Percentiles rank a stretch among this genome's conserved stretches.
phyloP scores from a whole-genome alignment of 2,797 vertebrate genomes.

The Masticophis lateralis region DNA sequence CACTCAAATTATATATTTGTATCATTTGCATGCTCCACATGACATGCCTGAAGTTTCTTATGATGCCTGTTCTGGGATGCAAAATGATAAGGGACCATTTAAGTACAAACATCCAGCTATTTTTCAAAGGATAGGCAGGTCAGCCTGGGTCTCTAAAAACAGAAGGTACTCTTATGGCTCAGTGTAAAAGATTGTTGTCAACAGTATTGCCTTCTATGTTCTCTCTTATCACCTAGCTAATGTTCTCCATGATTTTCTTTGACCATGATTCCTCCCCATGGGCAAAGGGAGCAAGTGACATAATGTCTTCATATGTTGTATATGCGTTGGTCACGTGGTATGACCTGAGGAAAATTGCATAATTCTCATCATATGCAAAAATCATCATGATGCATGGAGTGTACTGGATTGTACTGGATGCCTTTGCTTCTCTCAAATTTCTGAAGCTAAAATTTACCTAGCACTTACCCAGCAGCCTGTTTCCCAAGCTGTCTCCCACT shows the following conservation, averaged over 20 bases:
- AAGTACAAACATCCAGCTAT: not conserved
- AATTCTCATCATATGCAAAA: too few species aligned
- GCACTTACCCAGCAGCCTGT: too few species aligned
- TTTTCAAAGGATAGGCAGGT: not conserved
- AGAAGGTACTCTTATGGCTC: not conserved
- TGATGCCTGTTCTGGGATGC: not conserved
- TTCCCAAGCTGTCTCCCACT: not conserved
- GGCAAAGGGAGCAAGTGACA: too few species aligned
- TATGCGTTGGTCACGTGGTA: too few species aligned
- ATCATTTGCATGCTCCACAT: not conserved
- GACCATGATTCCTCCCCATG: too few species aligned
- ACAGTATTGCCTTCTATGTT: too few species aligned
- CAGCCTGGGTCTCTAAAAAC: not conserved
- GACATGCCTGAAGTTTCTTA: not conserved
- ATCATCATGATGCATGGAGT: too few species aligned
- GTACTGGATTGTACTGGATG: not conserved
- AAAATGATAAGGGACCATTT: not conserved
- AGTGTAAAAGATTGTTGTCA: not conserved
- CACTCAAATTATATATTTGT: not conserved
- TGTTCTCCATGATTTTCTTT: too few species aligned
- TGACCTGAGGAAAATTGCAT: too few species aligned
- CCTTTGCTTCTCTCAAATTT: not conserved
- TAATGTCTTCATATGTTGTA: too few species aligned
- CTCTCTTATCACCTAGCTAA: too few species aligned
- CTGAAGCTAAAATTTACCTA: not conserved